Evolutionary conservation across 1,140 invertebrate species (phyloP).

Genomic region (Caenorhabditis tropicalis): DNA sequence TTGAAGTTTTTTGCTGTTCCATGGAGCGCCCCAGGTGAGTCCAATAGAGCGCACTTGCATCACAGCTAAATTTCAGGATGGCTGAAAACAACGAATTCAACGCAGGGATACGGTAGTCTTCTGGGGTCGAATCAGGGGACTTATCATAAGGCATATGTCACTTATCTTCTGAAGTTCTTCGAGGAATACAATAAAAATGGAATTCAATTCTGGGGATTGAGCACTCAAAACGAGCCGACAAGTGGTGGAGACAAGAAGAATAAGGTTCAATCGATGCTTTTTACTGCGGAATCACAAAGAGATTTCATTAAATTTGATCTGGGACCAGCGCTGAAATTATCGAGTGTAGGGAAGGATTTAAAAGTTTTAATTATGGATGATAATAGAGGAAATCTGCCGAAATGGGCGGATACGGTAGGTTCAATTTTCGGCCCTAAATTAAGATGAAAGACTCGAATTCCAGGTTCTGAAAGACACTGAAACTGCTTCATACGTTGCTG

Average conservation of each 20-base stretch:
- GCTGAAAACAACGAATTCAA: conserved; percentile 49
- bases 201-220: conserved; percentile 48
- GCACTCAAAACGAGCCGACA: conserved; percentile 44
- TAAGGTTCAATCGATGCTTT: background rate
- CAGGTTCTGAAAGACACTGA: conserved; percentile 36
- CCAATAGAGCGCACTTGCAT: too few relatives aligned
- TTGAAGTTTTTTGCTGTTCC: background rate
- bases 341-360: background rate
- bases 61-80: conserved; percentile 24
- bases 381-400: conserved; percentile 33
- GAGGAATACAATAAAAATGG: conserved; percentile 43
- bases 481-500: conserved; percentile 29
- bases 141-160: conserved; percentile 29
- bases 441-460: too few relatives aligned
- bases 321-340: background rate
- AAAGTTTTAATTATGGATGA: conserved; percentile 50
- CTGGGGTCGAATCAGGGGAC: background rate
- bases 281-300: conserved; percentile 22
- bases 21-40: background rate
- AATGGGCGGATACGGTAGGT: conserved; percentile 50
- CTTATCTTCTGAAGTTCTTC: conserved; percentile 45
- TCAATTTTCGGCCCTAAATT: too few relatives aligned
- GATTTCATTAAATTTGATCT: conserved; percentile 44
- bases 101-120: background rate
- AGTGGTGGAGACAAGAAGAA: background rate